Evolutionary conservation across 92 coral and sea anemone species (phyloP).

Genomic region (Siderastrea siderea): DNA sequence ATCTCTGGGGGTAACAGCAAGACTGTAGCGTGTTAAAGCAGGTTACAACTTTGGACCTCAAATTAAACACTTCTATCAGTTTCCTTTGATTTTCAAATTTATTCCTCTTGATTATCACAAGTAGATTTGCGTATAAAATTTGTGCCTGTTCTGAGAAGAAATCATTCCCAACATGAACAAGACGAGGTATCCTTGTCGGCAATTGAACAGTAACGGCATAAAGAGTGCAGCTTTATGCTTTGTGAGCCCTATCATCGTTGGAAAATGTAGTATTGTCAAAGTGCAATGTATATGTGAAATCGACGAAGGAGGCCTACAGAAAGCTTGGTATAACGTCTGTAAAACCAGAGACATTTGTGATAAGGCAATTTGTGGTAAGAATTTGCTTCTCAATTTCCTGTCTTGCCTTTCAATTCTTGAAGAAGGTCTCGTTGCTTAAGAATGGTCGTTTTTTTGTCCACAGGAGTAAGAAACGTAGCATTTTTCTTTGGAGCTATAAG

Average conservation of each 20-base stretch:
- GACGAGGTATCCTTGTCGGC: slow-evolving; percentile 11
- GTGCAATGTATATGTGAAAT: neutral
- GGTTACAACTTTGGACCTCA: no score
- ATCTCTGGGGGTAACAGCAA: no score
- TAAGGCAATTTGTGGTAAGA: neutral
- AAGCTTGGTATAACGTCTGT: no score
- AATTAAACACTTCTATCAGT: no score
- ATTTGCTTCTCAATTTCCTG: no score
- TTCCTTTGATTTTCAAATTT: no score
- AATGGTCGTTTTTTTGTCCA: neutral
- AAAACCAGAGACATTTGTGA: neutral
- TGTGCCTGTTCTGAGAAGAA: no score
- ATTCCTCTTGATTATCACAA: no score
- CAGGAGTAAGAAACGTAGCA: slow-evolving; percentile 11
- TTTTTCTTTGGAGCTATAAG: slow-evolving; percentile 17
- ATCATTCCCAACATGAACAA: slow-evolving; percentile 5
- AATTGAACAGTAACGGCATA: neutral
- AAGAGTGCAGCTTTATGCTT: neutral
- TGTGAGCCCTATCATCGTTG: neutral
- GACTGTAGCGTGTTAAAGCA: no score
- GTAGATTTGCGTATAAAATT: no score
- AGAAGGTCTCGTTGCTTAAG: no score
- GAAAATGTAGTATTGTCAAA: neutral
- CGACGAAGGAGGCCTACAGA: neutral
- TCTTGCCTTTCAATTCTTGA: no score